Base-by-base conservation (phyloP, 2,797 vertebrate genomes). In the Hemibagrus guttatus region DNA sequence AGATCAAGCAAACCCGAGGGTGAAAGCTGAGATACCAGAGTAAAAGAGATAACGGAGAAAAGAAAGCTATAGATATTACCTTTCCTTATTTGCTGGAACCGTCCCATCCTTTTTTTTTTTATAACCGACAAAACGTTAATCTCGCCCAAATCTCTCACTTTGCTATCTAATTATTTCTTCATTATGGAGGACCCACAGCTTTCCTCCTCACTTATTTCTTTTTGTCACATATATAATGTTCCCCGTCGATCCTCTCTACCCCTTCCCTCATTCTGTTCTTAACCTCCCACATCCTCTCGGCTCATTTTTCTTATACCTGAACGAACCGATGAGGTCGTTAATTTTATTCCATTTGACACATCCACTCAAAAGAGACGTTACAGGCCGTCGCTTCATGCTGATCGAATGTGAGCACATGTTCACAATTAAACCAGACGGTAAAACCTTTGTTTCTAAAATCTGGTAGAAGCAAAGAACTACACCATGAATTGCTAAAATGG, bases 141-240 rank as follows among this genome's bases (percentile, higher is more conserved):
- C 89, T 85, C 69, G 52, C 49, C 85, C 86, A 88, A 85, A 90
- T 85, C 88, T 87, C 86, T 83, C 85, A 86, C 82, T 90, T 86
- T 87, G 88, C 85, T 84, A 78, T 85, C 83, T 88, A 91, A 91
- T 92, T 89, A 89, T 90, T 89, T 88, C 63, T 81, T 88, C 87
- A 88, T 91, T 88, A 87, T 81, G 63, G 82, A 42, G 79, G 42
- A 26, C 59, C 58, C 80, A 78, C 46, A 49, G 61, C 63, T 84
- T 64, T 42, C 28, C 72, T 54, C 58, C 26, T 59, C 5, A 78
- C 71, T 82, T 78, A 83, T 28, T 71, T 46, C 85, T 64, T n/a
- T 82, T 76, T 69, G 31, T 72, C 63, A 86, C 59, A 72, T 78
- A 78, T 78, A 35, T 11, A 58, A 78, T 78, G 28, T 56, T 58